Base-by-base conservation (phyloP, 2,888 invertebrate genomes). In the Luffia ferchaultella region DNA sequence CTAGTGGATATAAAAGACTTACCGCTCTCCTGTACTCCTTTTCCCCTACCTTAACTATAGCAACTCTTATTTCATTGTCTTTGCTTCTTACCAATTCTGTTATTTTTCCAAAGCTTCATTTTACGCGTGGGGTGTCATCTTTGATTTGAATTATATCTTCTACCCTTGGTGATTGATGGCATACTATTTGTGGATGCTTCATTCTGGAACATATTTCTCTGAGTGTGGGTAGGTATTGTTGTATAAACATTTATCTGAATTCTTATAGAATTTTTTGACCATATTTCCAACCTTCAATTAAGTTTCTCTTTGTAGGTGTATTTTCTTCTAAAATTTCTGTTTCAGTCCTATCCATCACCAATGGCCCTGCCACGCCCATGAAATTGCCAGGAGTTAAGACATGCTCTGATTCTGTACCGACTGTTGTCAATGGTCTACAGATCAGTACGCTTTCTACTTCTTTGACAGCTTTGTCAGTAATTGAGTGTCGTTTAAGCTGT, bases 261-360 rank as follows among this genome's bases (percentile, higher is more conserved):
- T 55, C 54, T 16, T 48, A 40, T 2, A 55, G 19, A 30, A 57
- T 51, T 5, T 7, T 40, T 15, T 41, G 50, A 7, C 55, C 54
- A 30, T 47, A 46, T 43, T 52, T 55, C 55, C 53, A 55, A 1
- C 52, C 41, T 7, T 52, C 48, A 2, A 56, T 50, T 2, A 56
- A 18, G n/a, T 49, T 42, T 17, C 15, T n/a, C 40, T 57, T 55
- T 0, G 48, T 49, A 1, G 12, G n/a, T 1, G 51, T 50, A 16
- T 48, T 19, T n/a, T 42, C 16, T 9, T 16, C 5, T 5, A 42
- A n/a, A n/a, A 9, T 9, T 42, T 5, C 7, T n/a, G 5, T 16
- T 16, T 42, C 16, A 16, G 43, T 9, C 5, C 3, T 5, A 16
- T n/a, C n/a, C n/a, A n/a, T 9, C n/a, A 9, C 3, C 3, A 16